Conservation (phyloP, 1,140 invertebrate species). For the Pseudomyrmex sp. region DNA sequence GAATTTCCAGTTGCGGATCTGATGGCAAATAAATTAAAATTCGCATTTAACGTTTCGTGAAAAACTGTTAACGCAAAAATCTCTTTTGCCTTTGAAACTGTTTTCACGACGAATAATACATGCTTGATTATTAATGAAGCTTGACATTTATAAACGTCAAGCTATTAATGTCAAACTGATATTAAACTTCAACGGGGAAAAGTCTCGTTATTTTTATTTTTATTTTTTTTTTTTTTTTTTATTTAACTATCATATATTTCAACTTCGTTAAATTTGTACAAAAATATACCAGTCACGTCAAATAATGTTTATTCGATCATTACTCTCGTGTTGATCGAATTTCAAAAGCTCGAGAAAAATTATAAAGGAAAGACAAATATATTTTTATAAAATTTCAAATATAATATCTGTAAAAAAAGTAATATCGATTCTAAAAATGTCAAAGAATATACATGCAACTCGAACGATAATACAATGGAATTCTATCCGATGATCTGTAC, state of each 20-base stretch:
- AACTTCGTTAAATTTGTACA: too few species aligned
- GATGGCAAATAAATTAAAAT: background rate
- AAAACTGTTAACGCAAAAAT: background rate
- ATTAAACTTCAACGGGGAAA: background rate
- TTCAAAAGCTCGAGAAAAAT: background rate
- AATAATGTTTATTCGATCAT: background rate
- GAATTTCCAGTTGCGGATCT: background rate
- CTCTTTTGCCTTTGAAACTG: too few species aligned
- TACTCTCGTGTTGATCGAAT: background rate
- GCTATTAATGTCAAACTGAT: slow-evolving; percentile 1
- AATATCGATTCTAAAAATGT: background rate
- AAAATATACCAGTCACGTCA: too few species aligned
- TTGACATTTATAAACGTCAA: too few species aligned
- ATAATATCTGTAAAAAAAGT: slow-evolving; percentile 31
- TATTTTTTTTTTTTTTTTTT: too few species aligned
- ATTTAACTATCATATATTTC: background rate
- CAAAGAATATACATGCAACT: background rate
- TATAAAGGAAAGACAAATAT: background rate
- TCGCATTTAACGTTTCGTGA: background rate
- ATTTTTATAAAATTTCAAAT: background rate
- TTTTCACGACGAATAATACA: too few species aligned
- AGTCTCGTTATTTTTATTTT: background rate
- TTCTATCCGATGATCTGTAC: background rate
- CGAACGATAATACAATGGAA: background rate
- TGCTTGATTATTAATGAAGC: too few species aligned